Conservation (phyloP, 2,888 invertebrate genomes). For the Lithophane ornitopus region DNA sequence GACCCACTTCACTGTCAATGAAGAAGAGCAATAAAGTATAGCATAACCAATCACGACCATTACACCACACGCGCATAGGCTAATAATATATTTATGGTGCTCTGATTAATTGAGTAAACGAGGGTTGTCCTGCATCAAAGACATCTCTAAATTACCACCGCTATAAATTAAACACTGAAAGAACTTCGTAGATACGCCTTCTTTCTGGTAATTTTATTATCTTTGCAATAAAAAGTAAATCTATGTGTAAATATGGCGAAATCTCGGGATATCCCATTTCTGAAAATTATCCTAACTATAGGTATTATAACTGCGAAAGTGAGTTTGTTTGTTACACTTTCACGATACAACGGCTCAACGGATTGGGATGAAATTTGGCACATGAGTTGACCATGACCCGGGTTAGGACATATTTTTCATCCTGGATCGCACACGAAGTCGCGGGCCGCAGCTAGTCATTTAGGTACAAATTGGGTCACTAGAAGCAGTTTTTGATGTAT, state of each 20-base stretch:
- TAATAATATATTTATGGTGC: constrained; percentile 58
- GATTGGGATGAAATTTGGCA: no score
- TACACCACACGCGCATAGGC: constrained; percentile 63
- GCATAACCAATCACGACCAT: constrained; percentile 71
- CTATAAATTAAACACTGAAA: constrained; percentile 5
- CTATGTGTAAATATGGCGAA: no score
- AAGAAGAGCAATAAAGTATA: constrained; percentile 81
- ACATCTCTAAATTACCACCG: not conserved
- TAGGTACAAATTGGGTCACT: not conserved
- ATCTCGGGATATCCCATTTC: not conserved
- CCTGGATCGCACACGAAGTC: no score
- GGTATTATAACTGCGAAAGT: no score
- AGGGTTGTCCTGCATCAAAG: constrained; percentile 27
- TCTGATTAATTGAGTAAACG: constrained; percentile 44
- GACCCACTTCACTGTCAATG: constrained; percentile 83
- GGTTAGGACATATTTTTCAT: no score
- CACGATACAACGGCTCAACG: no score
- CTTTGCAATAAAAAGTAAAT: not conserved
- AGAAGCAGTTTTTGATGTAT: not conserved
- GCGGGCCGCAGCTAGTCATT: no score
- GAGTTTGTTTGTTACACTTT: no score
- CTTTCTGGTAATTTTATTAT: not conserved
- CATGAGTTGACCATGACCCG: no score
- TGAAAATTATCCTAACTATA: not conserved
- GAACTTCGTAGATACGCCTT: not conserved